Evolutionary conservation across 2,797 vertebrate genomes (phyloP), one percentile per base, ranked within the genome.

Genomic region (Emys orbicularis): DNA sequence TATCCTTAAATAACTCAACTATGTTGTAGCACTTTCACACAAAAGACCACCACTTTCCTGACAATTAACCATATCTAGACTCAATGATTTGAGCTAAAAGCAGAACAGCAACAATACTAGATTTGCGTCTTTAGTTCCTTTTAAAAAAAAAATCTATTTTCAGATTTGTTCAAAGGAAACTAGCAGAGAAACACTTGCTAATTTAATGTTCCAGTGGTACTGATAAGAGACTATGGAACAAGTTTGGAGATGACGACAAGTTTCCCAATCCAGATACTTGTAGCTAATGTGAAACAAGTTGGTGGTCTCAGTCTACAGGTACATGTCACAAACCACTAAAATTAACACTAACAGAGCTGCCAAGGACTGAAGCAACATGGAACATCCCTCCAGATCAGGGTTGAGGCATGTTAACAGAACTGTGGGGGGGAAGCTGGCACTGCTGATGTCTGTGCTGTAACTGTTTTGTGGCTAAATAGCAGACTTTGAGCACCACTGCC

Each of bases 381-480:
- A 50, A 57, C 0, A 0, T 29, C n/a, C 47, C 68, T 72, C 76
- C 80, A 44, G 1, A 0, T 3, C 2, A 27, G 0, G 12, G 85
- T 29, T 5, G 18, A 0, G 5, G 41, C 29, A 5, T 2, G 25
- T 23, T 44, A 44, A 19, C 0, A 53, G 61, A 37, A 21, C n/a
- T 44, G 72, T 79, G 79, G 0, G 10, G 37, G 1, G 19, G 49
- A 81, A 82, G 6, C 15, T 83, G 80, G 3, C 1, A 2, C 44
- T 1, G 34, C 84, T 34, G 79, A 68, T 47, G 27, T 77, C 47
- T 49, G 57, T 1, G 1, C 2, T 47, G 5, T 53, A 3, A 54
- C 0, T 1, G 0, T 11, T 74, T 83, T 5, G 5, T 2, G 0
- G 21, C 0, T 59, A 41, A 21, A 6, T 29, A 27, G 74, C 68